Evolutionary conservation across 2,113 vertebrate species (phyloP).

Genomic region (Melanerpes formicivorus): DNA sequence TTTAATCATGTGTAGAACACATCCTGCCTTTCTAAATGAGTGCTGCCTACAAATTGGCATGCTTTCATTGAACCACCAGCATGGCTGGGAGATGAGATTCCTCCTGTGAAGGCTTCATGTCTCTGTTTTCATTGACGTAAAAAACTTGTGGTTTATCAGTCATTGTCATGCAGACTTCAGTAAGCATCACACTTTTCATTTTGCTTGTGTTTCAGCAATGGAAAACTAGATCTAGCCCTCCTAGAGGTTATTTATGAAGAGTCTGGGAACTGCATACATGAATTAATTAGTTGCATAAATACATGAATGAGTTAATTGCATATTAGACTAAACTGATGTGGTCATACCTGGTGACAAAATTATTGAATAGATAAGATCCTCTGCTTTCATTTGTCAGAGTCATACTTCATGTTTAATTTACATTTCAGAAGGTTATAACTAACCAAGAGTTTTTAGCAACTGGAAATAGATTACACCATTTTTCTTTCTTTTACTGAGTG

Average conservation of each 20-base stretch:
- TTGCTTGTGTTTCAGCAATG: constrained; percentile 52
- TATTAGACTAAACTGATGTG: constrained; percentile 68
- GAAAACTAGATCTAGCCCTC: constrained; percentile 11
- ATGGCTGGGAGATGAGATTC: neutral
- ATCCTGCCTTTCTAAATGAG: neutral
- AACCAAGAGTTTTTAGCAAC: constrained; percentile 59
- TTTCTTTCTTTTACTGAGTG: constrained; percentile 4
- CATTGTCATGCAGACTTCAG: neutral
- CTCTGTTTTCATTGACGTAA: neutral
- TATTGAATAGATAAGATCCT: constrained; percentile 71
- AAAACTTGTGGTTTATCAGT: neutral
- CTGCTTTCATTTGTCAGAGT: constrained; percentile 67
- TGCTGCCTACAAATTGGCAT: neutral
- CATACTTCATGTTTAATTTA: constrained; percentile 68
- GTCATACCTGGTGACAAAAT: constrained; percentile 64
- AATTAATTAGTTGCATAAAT: constrained; percentile 69
- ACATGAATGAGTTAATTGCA: constrained; percentile 73
- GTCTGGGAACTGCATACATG: constrained; percentile 52
- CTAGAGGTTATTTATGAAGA: constrained; percentile 65
- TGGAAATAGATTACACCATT: constrained; percentile 52
- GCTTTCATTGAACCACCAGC: neutral
- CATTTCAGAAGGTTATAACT: constrained; percentile 68
- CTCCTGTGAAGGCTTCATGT: neutral
- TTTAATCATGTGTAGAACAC: neutral
- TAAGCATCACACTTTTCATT: constrained; percentile 33